Evolutionary conservation across 2,888 invertebrate genomes (phyloP), one percentile per base, ranked within the genome.

Genomic region (Unio pictorum): DNA sequence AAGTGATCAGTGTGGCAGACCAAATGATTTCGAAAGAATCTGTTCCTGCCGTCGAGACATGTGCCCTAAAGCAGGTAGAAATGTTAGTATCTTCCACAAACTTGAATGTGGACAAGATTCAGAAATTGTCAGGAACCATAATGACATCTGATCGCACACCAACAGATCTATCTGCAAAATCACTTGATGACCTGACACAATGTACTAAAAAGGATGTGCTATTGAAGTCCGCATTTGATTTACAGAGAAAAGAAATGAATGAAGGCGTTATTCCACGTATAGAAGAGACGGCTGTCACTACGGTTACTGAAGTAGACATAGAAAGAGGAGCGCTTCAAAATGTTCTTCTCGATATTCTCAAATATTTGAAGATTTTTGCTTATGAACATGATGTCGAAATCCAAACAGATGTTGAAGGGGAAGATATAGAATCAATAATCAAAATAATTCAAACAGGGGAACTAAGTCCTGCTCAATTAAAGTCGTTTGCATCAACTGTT

Each of bases 401-500:
- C 45, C 45, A 61, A 23, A 28, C 64, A 8, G 61, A 68, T 45
- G 28, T 56, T 18, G 54, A 60, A 15, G 30, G 55, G 34, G 26
- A 30, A 18, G 71, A 74, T 8, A 61, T 77, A 26, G 59, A 63
- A 7, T 61, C 62, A 3, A 59, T 77, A 55, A 74, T 73, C 6
- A 55, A 55, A 6, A 58, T 67, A 23, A 66, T 74, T 18, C 34
- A 23, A 30, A 30, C 60, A 20, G 63, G 61, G 6, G 28, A 23
- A 6, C 18, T 76, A 18, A 63, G 56, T 18, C 45, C 65, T 26
- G 66, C 69, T 4, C 54, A 66, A 15, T 54, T 74, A 30, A n/a
- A 67, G 18, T 73, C 71, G 30, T 74, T 77, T 45, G 77, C 74
- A 6, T 58, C n/a, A 4, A 62, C 74, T 28, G 71, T 77, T 30